A percentile compares a stretch with the other conserved stretches of the same genome.
Conservation (phyloP, 2,888 invertebrate species). For the Patella depressa region DNA sequence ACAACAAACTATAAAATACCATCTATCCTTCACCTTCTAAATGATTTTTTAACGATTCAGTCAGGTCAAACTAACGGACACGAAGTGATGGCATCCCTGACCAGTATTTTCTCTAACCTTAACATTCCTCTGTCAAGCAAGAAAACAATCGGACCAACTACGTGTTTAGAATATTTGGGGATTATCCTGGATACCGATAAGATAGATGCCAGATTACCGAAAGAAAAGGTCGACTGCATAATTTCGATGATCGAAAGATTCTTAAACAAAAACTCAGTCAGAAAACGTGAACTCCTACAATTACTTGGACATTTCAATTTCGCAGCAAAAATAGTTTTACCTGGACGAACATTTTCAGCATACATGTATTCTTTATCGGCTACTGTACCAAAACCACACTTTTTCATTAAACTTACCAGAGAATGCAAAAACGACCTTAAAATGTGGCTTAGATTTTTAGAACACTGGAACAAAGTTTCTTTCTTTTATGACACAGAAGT, state of each 20-base stretch:
- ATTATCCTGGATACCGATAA: slow-evolving; percentile 29
- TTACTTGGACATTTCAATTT: slow-evolving; percentile 32
- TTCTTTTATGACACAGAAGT: slow-evolving; percentile 19
- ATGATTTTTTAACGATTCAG: slow-evolving; percentile 29
- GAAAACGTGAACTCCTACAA: slow-evolving; percentile 30
- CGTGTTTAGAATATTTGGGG: slow-evolving; percentile 34
- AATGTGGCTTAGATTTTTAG: slow-evolving; percentile 26
- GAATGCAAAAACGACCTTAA: slow-evolving; percentile 27
- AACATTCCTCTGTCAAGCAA: slow-evolving; percentile 29
- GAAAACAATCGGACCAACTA: slow-evolving; percentile 31
- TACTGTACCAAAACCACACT: slow-evolving; percentile 20
- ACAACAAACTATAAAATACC: slow-evolving; percentile 14
- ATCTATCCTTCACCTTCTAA: slow-evolving; percentile 23
- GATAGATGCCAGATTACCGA: slow-evolving; percentile 33
- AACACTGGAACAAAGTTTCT: slow-evolving; percentile 23
- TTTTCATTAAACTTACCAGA: slow-evolving; percentile 24
- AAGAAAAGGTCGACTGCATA: slow-evolving; percentile 26
- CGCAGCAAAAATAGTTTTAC: slow-evolving; percentile 30
- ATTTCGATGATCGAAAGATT: slow-evolving; percentile 16
- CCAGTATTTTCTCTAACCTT: slow-evolving; percentile 19
- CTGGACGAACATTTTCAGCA: slow-evolving; percentile 34
- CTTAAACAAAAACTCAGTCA: slow-evolving; percentile 22
- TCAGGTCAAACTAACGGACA: slow-evolving; percentile 2
- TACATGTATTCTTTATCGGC: slow-evolving; percentile 28
- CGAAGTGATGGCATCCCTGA: slow-evolving; percentile 19